Percentiles rank a stretch among this genome's conserved stretches.
Evolutionary conservation across 37 sponge, comb jelly and placozoan genomes (phyloP).

Genomic region (Crambe crambe): DNA sequence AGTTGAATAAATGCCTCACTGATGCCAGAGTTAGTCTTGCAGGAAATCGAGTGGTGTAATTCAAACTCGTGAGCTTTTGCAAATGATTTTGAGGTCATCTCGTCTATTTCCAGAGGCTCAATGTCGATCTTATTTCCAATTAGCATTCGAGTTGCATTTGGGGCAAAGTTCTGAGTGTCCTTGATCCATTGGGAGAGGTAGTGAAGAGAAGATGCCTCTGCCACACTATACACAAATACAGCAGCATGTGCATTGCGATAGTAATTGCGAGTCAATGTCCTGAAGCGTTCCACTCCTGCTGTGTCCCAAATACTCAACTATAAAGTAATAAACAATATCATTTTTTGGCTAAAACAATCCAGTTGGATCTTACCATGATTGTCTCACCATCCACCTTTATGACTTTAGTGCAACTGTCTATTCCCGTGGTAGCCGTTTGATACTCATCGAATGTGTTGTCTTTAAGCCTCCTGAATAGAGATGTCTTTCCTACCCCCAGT

Average conservation of each 20-base stretch:
- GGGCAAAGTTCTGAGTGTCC: constrained; percentile 82
- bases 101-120: constrained; percentile 72
- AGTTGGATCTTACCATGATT: no score
- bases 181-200: constrained; percentile 88
- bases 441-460: constrained; percentile 89
- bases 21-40: constrained; percentile 75
- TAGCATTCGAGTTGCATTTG: constrained; percentile 80
- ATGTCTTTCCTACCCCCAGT: constrained; percentile 89
- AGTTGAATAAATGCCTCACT: constrained; percentile 61
- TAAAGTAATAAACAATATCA: no score
- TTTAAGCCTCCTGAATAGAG: constrained; percentile 80
- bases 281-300: constrained; percentile 92
- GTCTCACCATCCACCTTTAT: constrained; percentile 70
- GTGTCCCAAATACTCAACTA: constrained; percentile 91
- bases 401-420: constrained; percentile 85
- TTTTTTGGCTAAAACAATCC: no score
- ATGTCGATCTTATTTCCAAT: constrained; percentile 87
- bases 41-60: constrained; percentile 53
- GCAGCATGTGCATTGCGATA: constrained; percentile 90
- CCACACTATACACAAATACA: constrained; percentile 86
- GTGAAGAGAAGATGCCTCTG: constrained; percentile 82
- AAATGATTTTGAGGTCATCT: constrained; percentile 64
- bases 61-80: constrained; percentile 75
- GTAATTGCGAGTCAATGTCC: constrained; percentile 91
- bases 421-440: constrained; percentile 85